A percentile compares a stretch with the other conserved stretches of the same genome.
Evolutionary conservation across 2,888 invertebrate genomes (phyloP).

Genomic region (Drosophila fungiperda): DNA sequence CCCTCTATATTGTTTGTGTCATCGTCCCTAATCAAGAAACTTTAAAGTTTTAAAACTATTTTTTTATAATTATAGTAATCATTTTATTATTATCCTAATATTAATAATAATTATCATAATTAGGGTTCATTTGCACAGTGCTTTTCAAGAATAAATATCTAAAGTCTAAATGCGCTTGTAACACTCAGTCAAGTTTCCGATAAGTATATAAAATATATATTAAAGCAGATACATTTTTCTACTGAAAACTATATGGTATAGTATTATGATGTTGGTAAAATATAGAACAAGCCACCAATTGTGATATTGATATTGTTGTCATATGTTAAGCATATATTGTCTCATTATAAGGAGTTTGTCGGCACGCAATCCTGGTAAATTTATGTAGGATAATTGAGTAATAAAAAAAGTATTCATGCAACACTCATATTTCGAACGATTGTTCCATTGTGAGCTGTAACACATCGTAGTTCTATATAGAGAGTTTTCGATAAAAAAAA

Average conservation of each 20-base stretch:
- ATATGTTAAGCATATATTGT: background rate
- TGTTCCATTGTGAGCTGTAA: background rate
- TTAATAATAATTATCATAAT: no score
- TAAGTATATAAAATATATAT: background rate
- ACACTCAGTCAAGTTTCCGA: background rate
- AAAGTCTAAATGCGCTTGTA: background rate
- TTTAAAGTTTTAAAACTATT: background rate
- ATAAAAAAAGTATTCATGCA: background rate
- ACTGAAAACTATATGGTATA: background rate
- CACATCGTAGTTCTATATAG: no score
- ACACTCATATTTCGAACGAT: background rate
- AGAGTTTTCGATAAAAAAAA: background rate
- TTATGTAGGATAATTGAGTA: background rate
- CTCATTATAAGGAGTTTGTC: rapidly evolving
- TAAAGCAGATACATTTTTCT: background rate
- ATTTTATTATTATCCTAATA: background rate
- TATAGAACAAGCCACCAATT: background rate
- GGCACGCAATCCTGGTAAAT: background rate
- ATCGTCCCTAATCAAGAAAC: slow-evolving; percentile 10
- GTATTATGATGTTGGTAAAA: background rate
- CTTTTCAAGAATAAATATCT: background rate
- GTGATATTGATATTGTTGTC: background rate
- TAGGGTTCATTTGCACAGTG: background rate
- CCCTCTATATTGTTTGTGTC: slow-evolving; percentile 19
- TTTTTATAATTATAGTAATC: no score